Evolutionary conservation across 1,140 invertebrate species (phyloP).

Genomic region (Stratiolaelaps scimitus): DNA sequence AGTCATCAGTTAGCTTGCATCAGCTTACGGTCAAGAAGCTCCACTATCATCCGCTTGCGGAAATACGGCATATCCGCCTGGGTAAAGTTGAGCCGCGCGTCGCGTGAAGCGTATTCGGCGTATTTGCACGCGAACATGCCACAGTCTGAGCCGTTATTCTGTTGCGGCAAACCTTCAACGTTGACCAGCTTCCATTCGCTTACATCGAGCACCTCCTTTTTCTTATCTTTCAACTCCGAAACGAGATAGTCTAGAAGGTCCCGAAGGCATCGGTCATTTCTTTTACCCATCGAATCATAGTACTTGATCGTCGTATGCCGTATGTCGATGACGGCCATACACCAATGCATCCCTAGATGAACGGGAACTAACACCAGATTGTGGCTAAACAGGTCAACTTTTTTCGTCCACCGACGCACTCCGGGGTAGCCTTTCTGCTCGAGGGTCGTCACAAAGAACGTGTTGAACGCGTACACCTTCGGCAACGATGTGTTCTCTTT

Average conservation of each 20-base stretch:
- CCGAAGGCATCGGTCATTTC: conserved; percentile 58
- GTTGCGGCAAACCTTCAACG: conserved; percentile 69
- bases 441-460: conserved; percentile 86
- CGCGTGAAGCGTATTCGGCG: conserved; percentile 73
- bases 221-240: conserved; percentile 76
- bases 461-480: conserved; percentile 73
- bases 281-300: conserved; percentile 81
- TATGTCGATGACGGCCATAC: conserved; percentile 77
- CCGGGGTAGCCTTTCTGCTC: conserved; percentile 56
- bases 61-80: conserved; percentile 85
- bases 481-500: conserved; percentile 51
- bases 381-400: conserved; percentile 71
- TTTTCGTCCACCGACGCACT: conserved; percentile 73
- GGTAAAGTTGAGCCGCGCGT: conserved; percentile 55
- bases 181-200: conserved; percentile 55
- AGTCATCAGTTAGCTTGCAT: conserved; percentile 31
- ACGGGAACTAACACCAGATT: conserved; percentile 77
- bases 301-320: conserved; percentile 63
- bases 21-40: conserved; percentile 52
- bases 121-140: conserved; percentile 94
- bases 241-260: conserved; percentile 60
- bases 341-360: conserved; percentile 92
- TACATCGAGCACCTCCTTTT: conserved; percentile 56
- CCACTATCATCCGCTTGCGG: conserved; percentile 76
- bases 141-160: conserved; percentile 93